Percentiles rank a stretch among this genome's conserved stretches.
Evolutionary conservation across 2,113 vertebrate genomes (phyloP).

Genomic region (Heptranchias perlo): DNA sequence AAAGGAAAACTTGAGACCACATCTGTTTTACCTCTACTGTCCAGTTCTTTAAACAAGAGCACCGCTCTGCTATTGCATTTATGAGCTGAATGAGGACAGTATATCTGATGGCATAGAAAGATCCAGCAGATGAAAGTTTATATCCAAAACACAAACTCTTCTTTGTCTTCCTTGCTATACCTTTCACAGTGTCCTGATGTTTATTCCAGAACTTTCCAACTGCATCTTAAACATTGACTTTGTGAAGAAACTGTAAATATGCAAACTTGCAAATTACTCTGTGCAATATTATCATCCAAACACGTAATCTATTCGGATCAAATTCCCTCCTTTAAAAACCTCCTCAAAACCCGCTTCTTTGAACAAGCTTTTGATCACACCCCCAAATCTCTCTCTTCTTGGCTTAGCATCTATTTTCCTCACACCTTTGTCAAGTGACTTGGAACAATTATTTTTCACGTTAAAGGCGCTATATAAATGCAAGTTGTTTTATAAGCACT

Average conservation of each 20-base stretch:
- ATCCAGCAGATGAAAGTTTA: background rate
- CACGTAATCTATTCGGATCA: background rate
- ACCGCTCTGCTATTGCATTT: background rate
- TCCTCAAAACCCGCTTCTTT: background rate
- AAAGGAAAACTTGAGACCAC: background rate
- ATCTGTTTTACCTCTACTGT: background rate
- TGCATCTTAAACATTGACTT: background rate
- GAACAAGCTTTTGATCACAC: background rate
- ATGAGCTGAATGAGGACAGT: background rate
- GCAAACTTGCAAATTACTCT: background rate
- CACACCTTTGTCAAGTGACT: no score
- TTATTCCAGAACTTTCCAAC: background rate
- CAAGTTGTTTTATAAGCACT: no score
- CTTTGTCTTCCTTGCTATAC: background rate
- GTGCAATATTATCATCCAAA: background rate
- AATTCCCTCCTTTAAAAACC: background rate
- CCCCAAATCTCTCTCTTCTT: no score
- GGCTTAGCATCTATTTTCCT: no score
- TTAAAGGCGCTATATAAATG: no score
- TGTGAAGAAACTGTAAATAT: background rate
- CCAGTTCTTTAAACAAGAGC: background rate
- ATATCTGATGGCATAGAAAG: background rate
- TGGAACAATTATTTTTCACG: no score
- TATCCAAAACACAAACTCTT: background rate
- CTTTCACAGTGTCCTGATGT: background rate